Percentiles rank a stretch among this genome's conserved stretches.
These are phyloP conservation scores for Acrocephalus kingi DNA, from an alignment of 2,113 vertebrate species.

Conservation along the genomic window DNA sequence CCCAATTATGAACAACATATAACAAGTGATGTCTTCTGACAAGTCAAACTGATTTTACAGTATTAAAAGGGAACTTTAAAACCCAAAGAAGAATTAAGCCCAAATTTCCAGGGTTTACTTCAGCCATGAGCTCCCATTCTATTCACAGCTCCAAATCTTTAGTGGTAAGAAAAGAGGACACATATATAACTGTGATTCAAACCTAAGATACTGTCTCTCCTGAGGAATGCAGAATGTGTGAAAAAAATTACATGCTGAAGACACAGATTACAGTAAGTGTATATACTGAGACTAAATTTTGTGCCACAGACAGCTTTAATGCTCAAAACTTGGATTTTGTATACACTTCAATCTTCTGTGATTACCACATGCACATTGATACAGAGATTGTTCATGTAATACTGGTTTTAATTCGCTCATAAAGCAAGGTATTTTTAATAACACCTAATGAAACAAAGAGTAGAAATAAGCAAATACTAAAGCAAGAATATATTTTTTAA, in stretches of 20 bases:
- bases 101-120: neutral
- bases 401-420: neutral
- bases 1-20: neutral
- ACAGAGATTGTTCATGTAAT: neutral
- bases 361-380: neutral
- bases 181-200: neutral
- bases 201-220: neutral
- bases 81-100: neutral
- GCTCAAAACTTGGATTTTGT: neutral
- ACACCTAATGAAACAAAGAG: neutral
- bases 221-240: neutral
- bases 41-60: neutral
- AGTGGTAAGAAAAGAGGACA: neutral
- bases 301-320: neutral
- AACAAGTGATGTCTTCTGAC: neutral
- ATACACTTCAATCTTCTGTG: neutral
- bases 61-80: neutral
- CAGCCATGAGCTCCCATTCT: neutral
- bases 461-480: neutral
- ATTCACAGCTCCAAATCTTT: rapidly evolving
- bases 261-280: neutral
- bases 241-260: neutral
- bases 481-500: rapidly evolving
- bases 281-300: neutral
- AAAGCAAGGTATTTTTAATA: neutral